phyloP scores from a whole-genome alignment of 1,140 invertebrate species.

The Triops longicaudatus region DNA sequence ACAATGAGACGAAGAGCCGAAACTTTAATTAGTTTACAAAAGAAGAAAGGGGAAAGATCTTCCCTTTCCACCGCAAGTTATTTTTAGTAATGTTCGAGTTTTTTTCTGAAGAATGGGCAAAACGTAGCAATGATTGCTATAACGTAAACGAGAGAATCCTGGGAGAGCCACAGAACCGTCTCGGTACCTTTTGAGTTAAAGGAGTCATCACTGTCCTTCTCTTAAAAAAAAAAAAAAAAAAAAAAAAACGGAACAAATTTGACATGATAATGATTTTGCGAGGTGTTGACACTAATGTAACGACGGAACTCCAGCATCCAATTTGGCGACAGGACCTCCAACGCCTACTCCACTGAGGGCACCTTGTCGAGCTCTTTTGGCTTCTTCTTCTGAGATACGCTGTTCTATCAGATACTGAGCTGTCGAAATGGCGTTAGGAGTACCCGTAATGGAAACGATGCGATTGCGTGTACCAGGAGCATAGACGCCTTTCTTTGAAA shows the following conservation, averaged over 20 bases:
- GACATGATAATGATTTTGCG: background rate
- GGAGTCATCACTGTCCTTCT: background rate
- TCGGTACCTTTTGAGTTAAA: background rate
- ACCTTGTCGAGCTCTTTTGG: constrained; percentile 73
- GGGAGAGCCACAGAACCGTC: background rate
- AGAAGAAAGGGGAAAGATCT: background rate
- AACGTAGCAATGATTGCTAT: background rate
- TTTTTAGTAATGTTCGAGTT: background rate
- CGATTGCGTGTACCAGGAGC: constrained; percentile 92
- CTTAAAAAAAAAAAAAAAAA: too few species aligned
- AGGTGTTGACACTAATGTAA: background rate
- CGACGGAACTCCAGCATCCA: constrained; percentile 5
- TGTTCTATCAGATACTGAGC: constrained; percentile 92
- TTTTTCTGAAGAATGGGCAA: background rate
- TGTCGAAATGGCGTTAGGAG: constrained; percentile 71
- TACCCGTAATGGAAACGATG: constrained; percentile 90
- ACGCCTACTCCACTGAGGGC: constrained; percentile 5
- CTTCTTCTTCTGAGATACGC: constrained; percentile 88
- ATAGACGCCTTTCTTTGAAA: constrained; percentile 96
- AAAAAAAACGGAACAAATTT: background rate
- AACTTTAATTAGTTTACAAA: background rate
- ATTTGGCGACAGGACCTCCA: constrained; percentile 3
- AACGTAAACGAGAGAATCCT: background rate
- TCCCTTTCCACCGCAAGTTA: background rate
- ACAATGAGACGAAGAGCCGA: constrained; percentile 1